Conservation (phyloP, 2,113 vertebrate genomes). For the Corydoras maculifer region DNA sequence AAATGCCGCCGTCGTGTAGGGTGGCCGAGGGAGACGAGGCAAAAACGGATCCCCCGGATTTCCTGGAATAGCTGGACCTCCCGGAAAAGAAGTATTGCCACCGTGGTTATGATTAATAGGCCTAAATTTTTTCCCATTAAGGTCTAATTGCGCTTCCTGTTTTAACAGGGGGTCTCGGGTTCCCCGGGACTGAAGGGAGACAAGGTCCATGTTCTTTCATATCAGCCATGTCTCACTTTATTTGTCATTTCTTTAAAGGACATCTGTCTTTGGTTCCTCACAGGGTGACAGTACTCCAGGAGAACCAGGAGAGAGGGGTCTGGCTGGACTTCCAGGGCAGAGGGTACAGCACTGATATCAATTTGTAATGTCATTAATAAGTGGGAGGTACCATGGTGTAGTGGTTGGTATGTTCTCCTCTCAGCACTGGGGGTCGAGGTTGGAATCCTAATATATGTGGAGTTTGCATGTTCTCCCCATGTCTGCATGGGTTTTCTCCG, state of each 20-base stretch:
- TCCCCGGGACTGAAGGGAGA: slow-evolving; percentile 69
- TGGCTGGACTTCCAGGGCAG: slow-evolving; percentile 66
- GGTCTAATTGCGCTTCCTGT: slow-evolving; percentile 1
- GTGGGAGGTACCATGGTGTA: no score
- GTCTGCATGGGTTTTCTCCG: no score
- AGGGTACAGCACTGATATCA: slow-evolving; percentile 55
- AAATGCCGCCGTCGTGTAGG: slow-evolving; percentile 54
- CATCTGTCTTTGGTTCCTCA: background rate
- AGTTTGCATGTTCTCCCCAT: no score
- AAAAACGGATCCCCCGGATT: slow-evolving; percentile 69
- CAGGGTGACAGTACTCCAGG: slow-evolving; percentile 72
- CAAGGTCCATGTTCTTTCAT: slow-evolving; percentile 62
- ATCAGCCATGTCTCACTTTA: background rate
- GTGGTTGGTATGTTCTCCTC: no score
- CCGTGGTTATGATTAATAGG: background rate
- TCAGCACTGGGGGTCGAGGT: no score
- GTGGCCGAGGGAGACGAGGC: slow-evolving; percentile 74
- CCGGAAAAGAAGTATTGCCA: slow-evolving; percentile 63
- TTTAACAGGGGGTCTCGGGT: slow-evolving; percentile 68
- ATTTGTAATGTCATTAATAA: background rate
- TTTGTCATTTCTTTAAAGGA: background rate
- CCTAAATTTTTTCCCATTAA: background rate
- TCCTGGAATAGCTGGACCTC: slow-evolving; percentile 58
- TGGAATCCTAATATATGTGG: background rate
- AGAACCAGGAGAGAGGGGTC: slow-evolving; percentile 66